Base-by-base conservation (phyloP, 2,888 invertebrate genomes). In the Andricus quercusramuli region DNA sequence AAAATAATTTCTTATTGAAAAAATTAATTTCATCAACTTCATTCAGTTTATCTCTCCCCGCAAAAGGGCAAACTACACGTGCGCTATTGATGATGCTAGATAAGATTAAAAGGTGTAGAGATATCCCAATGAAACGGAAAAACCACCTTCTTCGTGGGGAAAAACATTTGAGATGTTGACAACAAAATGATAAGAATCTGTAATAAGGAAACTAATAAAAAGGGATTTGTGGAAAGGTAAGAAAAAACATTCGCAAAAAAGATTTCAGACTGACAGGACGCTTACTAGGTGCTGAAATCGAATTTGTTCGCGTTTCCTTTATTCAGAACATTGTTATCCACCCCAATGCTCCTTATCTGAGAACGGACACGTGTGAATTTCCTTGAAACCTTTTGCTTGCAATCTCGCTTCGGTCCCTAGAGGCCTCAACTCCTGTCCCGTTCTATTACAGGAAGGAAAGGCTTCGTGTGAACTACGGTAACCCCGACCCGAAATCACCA, bases 331-430 rank as follows among this genome's bases (percentile, higher is more conserved):
- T 32, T 74, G 32, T 59, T 74, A 47, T 20, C 15, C 56, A 74
- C 51, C 56, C 32, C 56, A 20, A 20, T 5, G 15, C 11, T 29
- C 56, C n/a, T 74, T 74, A 74, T 74, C 56, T 51, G 29, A 74
- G 56, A 74, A 74, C 32, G 13, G 74, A 37, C 56, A 74, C 32
- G 56, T 74, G 74, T 74, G 74, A 74, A 74, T 74, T 74, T 74
- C 32, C 74, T 59, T 56, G 56, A 51, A 56, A 74, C 56, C 37
- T 74, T 74, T 59, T 22, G 51, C 29, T 74, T 29, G 20, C 29
- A 74, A 74, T 74, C 56, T 56, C 56, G 15, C 44, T 29, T 20
- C 17, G 29, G 11, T 74, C 56, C 56, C 74, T 56, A 20, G 74
- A 74, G 74, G 74, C 56, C 74, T 74, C 37, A 74, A 74, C 3